phyloP scores from a whole-genome alignment of 2,797 vertebrate species.

The Propithecus deckenii region DNA sequence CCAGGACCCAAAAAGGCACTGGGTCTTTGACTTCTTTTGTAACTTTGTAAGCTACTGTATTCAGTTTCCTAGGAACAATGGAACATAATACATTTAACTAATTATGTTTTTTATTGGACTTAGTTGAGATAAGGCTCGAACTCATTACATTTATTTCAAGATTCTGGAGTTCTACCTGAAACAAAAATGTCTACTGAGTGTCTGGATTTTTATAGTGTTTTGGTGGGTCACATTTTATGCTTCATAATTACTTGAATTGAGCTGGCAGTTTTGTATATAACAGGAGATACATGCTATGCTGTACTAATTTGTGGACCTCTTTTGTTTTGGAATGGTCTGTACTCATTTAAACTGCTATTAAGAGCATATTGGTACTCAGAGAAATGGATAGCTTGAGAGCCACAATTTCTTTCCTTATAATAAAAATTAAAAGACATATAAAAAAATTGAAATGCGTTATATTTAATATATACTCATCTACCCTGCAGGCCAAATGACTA shows the following conservation, averaged over 20 bases:
- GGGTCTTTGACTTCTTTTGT: constrained; percentile 36
- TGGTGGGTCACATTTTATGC: constrained; percentile 62
- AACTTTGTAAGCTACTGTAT: not conserved
- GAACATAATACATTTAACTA: constrained; percentile 3
- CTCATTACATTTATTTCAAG: constrained; percentile 71
- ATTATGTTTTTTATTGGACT: constrained; percentile 20
- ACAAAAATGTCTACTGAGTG: constrained; percentile 73
- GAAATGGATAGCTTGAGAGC: not conserved
- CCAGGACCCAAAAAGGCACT: not conserved
- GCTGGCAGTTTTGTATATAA: constrained; percentile 63
- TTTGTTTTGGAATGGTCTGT: constrained; percentile 63
- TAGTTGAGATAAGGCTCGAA: constrained; percentile 38
- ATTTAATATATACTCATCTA: not conserved
- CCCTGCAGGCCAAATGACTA: not conserved
- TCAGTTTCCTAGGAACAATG: not conserved
- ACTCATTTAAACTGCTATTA: not conserved
- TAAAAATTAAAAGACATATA: not conserved
- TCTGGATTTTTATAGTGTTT: constrained; percentile 73
- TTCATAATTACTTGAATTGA: constrained; percentile 70
- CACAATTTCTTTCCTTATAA: not conserved
- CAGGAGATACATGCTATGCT: not conserved
- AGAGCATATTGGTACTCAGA: constrained; percentile 31
- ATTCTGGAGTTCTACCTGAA: constrained; percentile 62
- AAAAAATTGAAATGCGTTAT: not conserved
- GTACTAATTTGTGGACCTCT: constrained; percentile 43